Conservation (phyloP, 2,113 vertebrate species). For the Eira barbara region DNA sequence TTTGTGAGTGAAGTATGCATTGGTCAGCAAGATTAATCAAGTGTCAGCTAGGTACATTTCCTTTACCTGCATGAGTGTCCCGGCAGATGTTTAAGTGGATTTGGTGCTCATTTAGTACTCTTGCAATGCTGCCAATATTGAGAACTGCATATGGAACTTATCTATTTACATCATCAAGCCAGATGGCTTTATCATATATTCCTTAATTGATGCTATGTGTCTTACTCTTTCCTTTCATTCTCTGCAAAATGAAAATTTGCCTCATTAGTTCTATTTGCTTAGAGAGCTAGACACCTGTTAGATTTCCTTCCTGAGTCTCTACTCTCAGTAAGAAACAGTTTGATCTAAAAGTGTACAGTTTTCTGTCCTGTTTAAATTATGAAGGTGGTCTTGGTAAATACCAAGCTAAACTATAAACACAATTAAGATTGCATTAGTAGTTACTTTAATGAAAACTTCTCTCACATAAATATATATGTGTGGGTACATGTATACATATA, state of each 20-base stretch:
- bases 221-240: not conserved
- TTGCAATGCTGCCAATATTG: not conserved
- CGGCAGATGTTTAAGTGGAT: not conserved
- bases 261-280: constrained; percentile 1
- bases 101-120: not conserved
- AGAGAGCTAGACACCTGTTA: not conserved
- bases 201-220: not conserved
- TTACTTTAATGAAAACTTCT: not conserved
- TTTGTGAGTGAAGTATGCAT: not conserved
- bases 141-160: not conserved
- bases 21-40: not conserved
- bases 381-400: not conserved
- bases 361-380: not conserved
- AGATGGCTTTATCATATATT: not conserved
- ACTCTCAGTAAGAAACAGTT: not conserved
- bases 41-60: not conserved
- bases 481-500: too few species aligned
- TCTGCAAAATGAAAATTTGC: constrained; percentile 28
- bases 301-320: not conserved
- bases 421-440: not conserved
- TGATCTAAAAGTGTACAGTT: not conserved
- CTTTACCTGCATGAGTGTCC: not conserved
- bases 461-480: not conserved
- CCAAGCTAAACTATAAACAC: not conserved
- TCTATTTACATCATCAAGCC: not conserved